Base-by-base conservation (phyloP, 1,140 invertebrate genomes). In the Nomia melanderi region DNA sequence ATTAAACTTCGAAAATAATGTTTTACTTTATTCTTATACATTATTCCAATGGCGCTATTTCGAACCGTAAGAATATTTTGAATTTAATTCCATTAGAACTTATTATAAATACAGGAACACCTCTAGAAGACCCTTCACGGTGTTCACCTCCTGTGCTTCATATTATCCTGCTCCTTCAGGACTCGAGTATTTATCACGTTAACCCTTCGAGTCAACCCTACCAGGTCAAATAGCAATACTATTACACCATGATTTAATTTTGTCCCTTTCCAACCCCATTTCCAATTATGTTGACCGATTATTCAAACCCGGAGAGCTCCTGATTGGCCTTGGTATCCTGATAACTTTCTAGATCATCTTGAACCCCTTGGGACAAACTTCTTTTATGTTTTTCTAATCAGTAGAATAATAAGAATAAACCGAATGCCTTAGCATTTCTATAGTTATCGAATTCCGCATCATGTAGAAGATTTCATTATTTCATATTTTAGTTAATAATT, bases 341-440 rank as follows among this genome's bases (percentile, higher is more conserved):
- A 77, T 89, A 88, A 50, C 69, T 89, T 87, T 88, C 83, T 82
- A 77, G 83, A 85, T 86, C 81, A 84, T 66, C 56, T 77, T 47
- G 75, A 87, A 86, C 80, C 78, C 86, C 88, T 86, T 78, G 65
- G 79, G 80, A 83, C 50, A 47, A 65, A 64, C 53, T 62, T 39
- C 57, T 74, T 72, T 83, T 50, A 83, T 87, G 74, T 64, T 82
- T 82, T 85, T 83, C 82, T 81, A 85, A 85, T 88, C 39, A 12
- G 8, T 6, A 8, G 5, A 4, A 3, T 8, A n/a, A 9, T 33
- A 31, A 0, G 41, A 62, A 23, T 41, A 23, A 2, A 14, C 17
- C 4, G 17, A n/a, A n/a, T n/a, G n/a, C n/a, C n/a, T n/a, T n/a
- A n/a, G n/a, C n/a, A n/a, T 47, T 2, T 20, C 12, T 47, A 36